phyloP scores from a whole-genome alignment of 2,888 invertebrate genomes.

The Eupithecia dodoneata region DNA sequence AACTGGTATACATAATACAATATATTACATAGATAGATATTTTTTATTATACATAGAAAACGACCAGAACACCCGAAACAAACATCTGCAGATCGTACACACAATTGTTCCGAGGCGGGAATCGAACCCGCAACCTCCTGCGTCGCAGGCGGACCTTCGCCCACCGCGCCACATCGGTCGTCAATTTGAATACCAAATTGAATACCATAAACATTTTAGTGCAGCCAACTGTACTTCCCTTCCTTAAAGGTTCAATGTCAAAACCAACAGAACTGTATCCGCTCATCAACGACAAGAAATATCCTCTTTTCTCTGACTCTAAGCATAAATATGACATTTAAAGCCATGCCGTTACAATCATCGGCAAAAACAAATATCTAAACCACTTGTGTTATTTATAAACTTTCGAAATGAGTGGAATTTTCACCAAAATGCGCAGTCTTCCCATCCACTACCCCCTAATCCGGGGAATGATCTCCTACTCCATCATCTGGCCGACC shows the following conservation, averaged over 20 bases:
- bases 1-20: no score
- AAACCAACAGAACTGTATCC: neutral
- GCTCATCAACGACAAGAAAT: neutral
- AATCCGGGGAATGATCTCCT: conserved; percentile 87
- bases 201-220: neutral
- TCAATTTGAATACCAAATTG: no score
- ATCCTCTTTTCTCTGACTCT: neutral
- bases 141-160: no score
- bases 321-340: neutral
- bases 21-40: no score
- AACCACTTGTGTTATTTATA: neutral
- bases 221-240: neutral
- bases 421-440: conserved; percentile 74
- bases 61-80: no score
- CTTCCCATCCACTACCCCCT: conserved; percentile 76
- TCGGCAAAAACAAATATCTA: neutral
- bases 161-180: no score
- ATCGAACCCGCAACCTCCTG: no score
- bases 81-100: no score
- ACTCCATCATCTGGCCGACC: conserved; percentile 88
- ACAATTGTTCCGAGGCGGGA: no score
- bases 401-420: conserved; percentile 56
- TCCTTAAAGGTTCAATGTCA: neutral
- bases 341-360: neutral
- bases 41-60: no score